These are phyloP conservation scores for Actinia equina DNA, from an alignment of 64 coral and sea anemone genomes.

Conservation along the genomic window DNA sequence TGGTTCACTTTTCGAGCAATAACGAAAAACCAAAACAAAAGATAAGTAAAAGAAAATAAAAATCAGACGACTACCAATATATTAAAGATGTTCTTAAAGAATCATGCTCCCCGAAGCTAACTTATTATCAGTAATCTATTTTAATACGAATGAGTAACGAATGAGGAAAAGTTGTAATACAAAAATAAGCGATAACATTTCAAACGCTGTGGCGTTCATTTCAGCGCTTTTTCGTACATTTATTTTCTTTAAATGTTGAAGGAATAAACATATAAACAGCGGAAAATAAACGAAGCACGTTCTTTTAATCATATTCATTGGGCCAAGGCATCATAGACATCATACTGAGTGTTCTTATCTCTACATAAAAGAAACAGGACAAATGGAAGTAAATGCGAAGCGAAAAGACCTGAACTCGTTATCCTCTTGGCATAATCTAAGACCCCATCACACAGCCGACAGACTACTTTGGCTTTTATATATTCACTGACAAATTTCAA, in stretches of 20 bases:
- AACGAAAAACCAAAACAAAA: neutral
- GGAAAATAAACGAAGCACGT: neutral
- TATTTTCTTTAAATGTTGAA: neutral
- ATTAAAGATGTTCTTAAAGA: neutral
- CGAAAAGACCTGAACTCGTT: constrained; percentile 2
- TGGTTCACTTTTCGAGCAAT: neutral
- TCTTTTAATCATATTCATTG: neutral
- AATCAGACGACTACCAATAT: neutral
- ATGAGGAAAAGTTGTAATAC: too few relatives aligned
- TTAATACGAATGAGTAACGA: too few relatives aligned
- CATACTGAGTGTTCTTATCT: neutral
- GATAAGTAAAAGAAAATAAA: neutral
- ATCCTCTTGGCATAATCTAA: neutral
- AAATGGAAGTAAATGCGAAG: constrained; percentile 10
- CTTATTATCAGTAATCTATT: neutral
- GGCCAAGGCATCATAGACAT: neutral
- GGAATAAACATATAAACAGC: neutral
- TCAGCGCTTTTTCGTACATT: neutral
- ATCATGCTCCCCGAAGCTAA: neutral
- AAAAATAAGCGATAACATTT: too few relatives aligned
- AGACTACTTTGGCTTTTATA: neutral
- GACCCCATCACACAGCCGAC: neutral
- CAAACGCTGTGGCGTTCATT: too few relatives aligned
- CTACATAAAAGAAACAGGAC: neutral
- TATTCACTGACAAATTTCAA: constrained; percentile 1